Evolutionary conservation across 2,797 vertebrate species (phyloP).

Genomic region (Sebastes trivittatus): DNA sequence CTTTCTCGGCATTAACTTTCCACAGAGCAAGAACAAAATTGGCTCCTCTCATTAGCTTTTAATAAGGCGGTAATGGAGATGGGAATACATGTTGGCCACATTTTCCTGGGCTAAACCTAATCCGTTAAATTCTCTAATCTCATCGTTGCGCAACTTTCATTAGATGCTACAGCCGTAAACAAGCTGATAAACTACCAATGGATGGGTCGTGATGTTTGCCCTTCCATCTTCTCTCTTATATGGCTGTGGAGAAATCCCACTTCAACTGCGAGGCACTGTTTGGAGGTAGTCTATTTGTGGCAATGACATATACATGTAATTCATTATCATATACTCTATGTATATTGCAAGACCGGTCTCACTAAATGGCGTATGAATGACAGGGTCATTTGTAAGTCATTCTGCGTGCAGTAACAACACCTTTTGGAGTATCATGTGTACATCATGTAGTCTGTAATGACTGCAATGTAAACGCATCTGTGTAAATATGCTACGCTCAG

Average conservation of each 20-base stretch:
- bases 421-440: too few species aligned
- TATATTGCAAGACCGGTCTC: too few species aligned
- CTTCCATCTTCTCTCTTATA: background rate
- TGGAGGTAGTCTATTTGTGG: background rate
- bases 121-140: slow-evolving; percentile 58
- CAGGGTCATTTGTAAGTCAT: too few species aligned
- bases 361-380: too few species aligned
- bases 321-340: background rate
- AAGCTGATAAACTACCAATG: background rate
- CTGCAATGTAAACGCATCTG: too few species aligned
- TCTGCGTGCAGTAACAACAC: too few species aligned
- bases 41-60: slow-evolving; percentile 64
- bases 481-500: too few species aligned
- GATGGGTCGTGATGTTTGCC: background rate
- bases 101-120: slow-evolving; percentile 55
- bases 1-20: slow-evolving; percentile 51
- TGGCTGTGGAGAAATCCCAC: background rate
- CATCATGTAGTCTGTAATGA: too few species aligned
- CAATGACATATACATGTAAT: background rate
- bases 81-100: slow-evolving; percentile 50
- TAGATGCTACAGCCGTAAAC: slow-evolving; percentile 22
- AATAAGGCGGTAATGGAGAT: slow-evolving; percentile 64
- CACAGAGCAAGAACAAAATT: slow-evolving; percentile 36
- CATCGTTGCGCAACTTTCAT: slow-evolving; percentile 5
- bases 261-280: background rate